Base-by-base conservation (phyloP, 2,113 vertebrate species). In the Pampusana beccarii region DNA sequence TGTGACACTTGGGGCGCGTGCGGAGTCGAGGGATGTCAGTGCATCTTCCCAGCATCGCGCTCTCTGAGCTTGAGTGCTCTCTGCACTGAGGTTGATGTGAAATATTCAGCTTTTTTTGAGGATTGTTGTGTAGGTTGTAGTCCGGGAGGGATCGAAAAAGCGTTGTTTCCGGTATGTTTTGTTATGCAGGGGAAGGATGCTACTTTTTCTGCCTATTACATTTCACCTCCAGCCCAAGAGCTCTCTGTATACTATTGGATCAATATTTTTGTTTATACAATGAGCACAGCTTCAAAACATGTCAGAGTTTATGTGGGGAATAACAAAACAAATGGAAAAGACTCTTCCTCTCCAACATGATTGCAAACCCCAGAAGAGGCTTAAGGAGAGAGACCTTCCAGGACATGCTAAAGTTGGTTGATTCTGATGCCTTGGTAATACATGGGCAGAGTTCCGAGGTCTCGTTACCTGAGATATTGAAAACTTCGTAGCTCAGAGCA, bases 41-140 rank as follows among this genome's bases (percentile, higher is more conserved):
- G 0, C 5, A 13, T 2, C 1, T 34, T 57, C 31, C 36, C 31
- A 17, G 0, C 3, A 0, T 50, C 61, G 34, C 31, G 65, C 8
- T 18, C 38, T 50, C 72, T 18, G 61, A 65, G 44, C 42, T n/a
- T 17, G 36, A 69, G 73, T 5, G 13, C 36, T 46, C 73, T 57
- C 54, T 44, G 50, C 42, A 2, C 69, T 23, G 33, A 48, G 57
- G 31, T 13, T 38, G 50, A 26, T 67, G 51, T 0, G 6, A 36
- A 70, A 54, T 19, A 51, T 3, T 58, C 56, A 33, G 18, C 38
- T 46, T 42, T 53, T 69, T 51, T 48, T 33, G 48, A 50, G 78
- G 33, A 28, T 20, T 42, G 1, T 11, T 42, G 9, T 64, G 29
- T 24, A 11, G 62, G 48, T 11, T 65, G 21, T 36, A 44, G 62